Evolutionary conservation across 2,797 vertebrate genomes (phyloP), one percentile per base, ranked within the genome.

Genomic region (Coracias cyanogaster): DNA sequence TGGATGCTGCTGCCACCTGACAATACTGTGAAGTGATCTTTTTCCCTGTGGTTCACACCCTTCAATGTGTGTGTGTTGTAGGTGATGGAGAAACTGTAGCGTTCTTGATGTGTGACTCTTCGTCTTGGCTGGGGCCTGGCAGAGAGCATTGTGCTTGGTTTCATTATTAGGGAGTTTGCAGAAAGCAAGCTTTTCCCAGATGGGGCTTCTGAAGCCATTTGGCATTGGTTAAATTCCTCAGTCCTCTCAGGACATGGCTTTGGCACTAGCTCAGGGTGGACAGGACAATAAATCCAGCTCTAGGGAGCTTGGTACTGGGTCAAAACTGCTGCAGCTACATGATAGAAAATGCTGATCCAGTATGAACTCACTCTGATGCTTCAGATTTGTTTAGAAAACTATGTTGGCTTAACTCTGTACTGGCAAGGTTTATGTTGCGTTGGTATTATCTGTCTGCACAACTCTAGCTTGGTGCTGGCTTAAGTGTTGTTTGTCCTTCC

Each of bases 301-400:
- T 90, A 74, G 94, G 94, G 81, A 86, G 37, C 81, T 94, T 92
- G 64, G 78, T 90, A 48, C 83, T 73, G 60, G 93, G 90, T 96
- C 93, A 96, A 87, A 92, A 93, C 78, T 93, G 92, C 90, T 93
- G 95, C 18, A 10, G 74, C 52, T 90, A 66, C 19, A 2, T 22
- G 67, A 60, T 57, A 62, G 83, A 85, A 96, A 96, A 91, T 92
- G 93, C 90, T 96, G 94, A 96, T 95, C 95, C 45, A 41, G 43
- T 89, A 67, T 21, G 81, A 95, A 95, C 81, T 93, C 55, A 67
- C 60, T 85, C 78, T 82, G 49, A 83, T 82, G 78, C 67, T 92
- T 89, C 86, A 94, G 78, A 92, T 87, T 93, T 96, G 94, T 95
- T 96, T 95, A 85, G 89, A 97, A 94, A 97, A 96, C 71, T 95